A percentile compares a stretch with the other conserved stretches of the same genome.
Evolutionary conservation across 2,113 vertebrate species (phyloP).

Genomic region (Platichthys flesus): DNA sequence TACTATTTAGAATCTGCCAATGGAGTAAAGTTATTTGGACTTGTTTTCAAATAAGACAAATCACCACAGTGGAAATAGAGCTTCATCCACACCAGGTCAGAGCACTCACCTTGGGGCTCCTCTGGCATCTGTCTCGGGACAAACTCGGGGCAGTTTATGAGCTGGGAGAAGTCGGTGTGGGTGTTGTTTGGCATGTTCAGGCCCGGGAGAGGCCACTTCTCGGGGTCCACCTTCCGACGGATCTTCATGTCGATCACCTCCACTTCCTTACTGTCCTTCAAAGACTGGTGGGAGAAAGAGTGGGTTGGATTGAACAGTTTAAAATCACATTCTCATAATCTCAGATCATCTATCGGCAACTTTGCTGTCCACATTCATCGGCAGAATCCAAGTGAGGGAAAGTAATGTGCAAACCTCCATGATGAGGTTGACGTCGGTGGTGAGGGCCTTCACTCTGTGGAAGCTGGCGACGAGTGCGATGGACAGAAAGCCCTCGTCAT

Average conservation of each 20-base stretch:
- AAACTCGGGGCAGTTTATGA: conserved; percentile 97
- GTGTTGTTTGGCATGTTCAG: conserved; percentile 86
- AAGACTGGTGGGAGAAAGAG: conserved; percentile 78
- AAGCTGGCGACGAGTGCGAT: conserved; percentile 93
- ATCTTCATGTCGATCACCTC: conserved; percentile 96
- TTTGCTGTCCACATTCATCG: neutral
- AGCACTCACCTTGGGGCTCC: conserved; percentile 85
- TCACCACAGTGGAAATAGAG: neutral
- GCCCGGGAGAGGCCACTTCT: conserved; percentile 95
- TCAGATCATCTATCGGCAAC: neutral
- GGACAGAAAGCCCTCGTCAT: conserved; percentile 92
- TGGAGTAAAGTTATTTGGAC: too few relatives aligned
- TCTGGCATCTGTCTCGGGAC: conserved; percentile 90
- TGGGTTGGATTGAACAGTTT: too few relatives aligned
- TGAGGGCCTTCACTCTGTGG: conserved; percentile 95
- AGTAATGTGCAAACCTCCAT: conserved; percentile 81
- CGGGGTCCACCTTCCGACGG: conserved; percentile 92
- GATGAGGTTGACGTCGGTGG: conserved; percentile 93
- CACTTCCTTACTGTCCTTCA: conserved; percentile 96
- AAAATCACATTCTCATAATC: neutral
- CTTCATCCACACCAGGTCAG: neutral
- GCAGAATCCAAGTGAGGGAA: neutral
- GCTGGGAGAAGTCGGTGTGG: conserved; percentile 94
- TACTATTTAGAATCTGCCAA: neutral
- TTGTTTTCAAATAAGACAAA: neutral